A percentile compares a stretch with the other conserved stretches of the same genome.
Evolutionary conservation across 2,113 vertebrate genomes (phyloP).

Genomic region (Ailuropoda melanoleuca): DNA sequence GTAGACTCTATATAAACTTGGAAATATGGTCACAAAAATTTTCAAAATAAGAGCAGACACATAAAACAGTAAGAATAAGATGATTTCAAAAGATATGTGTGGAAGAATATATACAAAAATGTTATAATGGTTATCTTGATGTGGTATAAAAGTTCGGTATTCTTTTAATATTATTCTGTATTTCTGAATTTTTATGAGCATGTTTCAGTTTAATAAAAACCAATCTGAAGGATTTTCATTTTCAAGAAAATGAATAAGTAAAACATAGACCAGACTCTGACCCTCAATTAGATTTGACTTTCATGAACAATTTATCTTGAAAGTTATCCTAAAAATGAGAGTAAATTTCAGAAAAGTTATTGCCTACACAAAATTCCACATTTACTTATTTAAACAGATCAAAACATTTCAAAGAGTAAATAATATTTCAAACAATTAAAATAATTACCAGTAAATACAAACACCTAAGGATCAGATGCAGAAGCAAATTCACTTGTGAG

Average conservation of each 20-base stretch:
- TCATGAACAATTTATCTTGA: slow-evolving; percentile 28
- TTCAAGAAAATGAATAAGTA: slow-evolving; percentile 36
- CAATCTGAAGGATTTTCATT: slow-evolving; percentile 1
- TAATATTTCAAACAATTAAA: background rate
- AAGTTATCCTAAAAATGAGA: slow-evolving; percentile 8
- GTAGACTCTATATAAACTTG: background rate
- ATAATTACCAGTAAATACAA: slow-evolving; percentile 13
- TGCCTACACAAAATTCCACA: slow-evolving; percentile 37
- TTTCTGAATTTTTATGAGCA: background rate
- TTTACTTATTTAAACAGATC: background rate
- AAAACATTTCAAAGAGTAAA: slow-evolving; percentile 23
- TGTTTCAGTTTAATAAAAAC: slow-evolving; percentile 38
- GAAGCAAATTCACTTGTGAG: background rate
- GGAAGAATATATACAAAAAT: background rate
- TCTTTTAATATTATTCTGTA: slow-evolving; percentile 8
- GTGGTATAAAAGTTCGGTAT: background rate
- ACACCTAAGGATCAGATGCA: background rate
- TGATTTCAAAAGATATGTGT: slow-evolving; percentile 28
- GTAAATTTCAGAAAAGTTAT: slow-evolving; percentile 21
- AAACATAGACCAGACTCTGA: slow-evolving; percentile 6
- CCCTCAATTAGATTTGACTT: background rate
- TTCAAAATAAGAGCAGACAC: slow-evolving; percentile 37
- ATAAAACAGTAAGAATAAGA: slow-evolving; percentile 15
- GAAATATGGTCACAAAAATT: slow-evolving; percentile 51
- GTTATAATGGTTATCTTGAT: background rate